Conservation (phyloP, 2,113 vertebrate genomes). For the Apteryx mantelli region DNA sequence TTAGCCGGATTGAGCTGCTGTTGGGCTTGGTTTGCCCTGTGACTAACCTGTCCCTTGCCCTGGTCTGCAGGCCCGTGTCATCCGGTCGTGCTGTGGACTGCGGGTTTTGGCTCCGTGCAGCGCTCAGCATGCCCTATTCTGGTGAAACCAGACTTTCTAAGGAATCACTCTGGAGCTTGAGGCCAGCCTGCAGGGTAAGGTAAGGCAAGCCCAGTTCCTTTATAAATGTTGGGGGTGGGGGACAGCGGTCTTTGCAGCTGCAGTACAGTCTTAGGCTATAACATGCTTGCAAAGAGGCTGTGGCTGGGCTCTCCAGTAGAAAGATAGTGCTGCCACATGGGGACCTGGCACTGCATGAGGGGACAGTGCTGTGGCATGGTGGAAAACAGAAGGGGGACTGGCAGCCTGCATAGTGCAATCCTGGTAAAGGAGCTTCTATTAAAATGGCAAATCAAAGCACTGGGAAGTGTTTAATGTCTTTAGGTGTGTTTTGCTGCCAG, state of each 20-base stretch:
- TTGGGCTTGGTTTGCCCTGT: background rate
- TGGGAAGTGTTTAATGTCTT: background rate
- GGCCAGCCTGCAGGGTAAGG: slow-evolving; percentile 75
- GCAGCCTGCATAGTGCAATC: background rate
- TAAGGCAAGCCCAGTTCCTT: slow-evolving; percentile 27
- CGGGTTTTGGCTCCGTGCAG: accelerated
- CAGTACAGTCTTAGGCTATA: accelerated
- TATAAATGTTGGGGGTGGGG: background rate
- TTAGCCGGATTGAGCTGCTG: background rate
- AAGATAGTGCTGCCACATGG: background rate
- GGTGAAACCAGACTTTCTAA: background rate
- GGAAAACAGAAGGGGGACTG: background rate
- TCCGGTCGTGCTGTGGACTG: background rate
- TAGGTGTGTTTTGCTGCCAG: background rate
- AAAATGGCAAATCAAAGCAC: background rate
- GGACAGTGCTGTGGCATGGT: accelerated
- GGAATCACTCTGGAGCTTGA: slow-evolving; percentile 45
- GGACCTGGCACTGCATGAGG: accelerated
- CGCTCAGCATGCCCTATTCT: slow-evolving; percentile 15
- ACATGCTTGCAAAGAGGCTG: background rate
- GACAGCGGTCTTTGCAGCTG: background rate
- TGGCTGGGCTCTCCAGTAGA: background rate
- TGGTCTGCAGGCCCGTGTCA: slow-evolving; percentile 41
- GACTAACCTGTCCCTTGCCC: background rate
- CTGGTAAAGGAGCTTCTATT: background rate